Evolutionary conservation across 2,113 vertebrate genomes (phyloP), one percentile per base, ranked within the genome.

Genomic region (Helogale parvula): DNA sequence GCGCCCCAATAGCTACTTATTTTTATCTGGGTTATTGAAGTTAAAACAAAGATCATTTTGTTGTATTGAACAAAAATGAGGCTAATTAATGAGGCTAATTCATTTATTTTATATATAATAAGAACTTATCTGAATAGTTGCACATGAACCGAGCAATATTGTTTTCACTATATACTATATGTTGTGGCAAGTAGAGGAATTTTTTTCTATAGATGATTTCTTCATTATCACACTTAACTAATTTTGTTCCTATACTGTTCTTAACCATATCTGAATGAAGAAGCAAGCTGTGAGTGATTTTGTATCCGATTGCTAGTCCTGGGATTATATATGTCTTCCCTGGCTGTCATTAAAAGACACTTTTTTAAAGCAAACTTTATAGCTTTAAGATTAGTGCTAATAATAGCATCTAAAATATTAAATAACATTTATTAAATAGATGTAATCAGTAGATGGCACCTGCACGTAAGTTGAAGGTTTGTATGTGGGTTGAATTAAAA

Each of bases 361-460:
- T n/a, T 95, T 87, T 57, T 88, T 63, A 72, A 87, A 68, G 57
- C 60, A 90, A 94, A 71, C 38, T 86, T 68, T 60, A 86, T 47
- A 68, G 38, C 25, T 80, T 95, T 88, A 79, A 95, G 87, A 87
- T 94, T 93, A 60, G 17, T 10, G 0, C 77, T 21, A 88, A 89
- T 79, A 96, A 63, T 71, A 57, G 6, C 31, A 82, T 92, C 93
- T 25, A 54, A 0, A 66, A 65, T 76, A 12, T 82, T 96, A 95
- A 66, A 11, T 96, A 25, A 60, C 0, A 2, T 93, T 74, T 82
- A 94, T 93, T 96, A 93, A 63, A 92, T 98, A 89, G 68, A 80
- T 45, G 57, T 60, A n/a, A 88, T 91, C 47, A 35, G 45, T 77
- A 80, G 16, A 8, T 69, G 77, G 14, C 60, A 88, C n/a, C 60